These are phyloP conservation scores for Leucoraja ocellata DNA, from an alignment of 2,797 vertebrate genomes.

Conservation along the genomic window DNA sequence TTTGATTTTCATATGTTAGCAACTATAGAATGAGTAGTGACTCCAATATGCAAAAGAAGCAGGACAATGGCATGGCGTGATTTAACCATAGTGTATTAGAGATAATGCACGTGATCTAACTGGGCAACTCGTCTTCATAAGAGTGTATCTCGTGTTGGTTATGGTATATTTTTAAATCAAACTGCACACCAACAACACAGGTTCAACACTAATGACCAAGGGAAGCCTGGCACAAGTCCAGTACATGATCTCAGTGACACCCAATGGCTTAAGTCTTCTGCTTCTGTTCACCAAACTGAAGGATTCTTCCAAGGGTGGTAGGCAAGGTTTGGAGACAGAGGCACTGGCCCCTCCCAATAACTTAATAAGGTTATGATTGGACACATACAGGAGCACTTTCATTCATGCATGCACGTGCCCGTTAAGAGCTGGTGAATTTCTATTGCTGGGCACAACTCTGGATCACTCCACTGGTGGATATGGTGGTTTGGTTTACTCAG, in stretches of 20 bases:
- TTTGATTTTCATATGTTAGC: background rate
- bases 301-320: no score
- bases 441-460: no score
- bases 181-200: no score
- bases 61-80: background rate
- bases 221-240: background rate
- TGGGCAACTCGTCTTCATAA: background rate
- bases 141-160: background rate
- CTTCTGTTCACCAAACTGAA: no score
- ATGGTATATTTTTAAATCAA: background rate
- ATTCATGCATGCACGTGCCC: no score
- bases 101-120: background rate
- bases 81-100: background rate
- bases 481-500: no score
- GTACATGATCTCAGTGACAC: background rate
- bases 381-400: no score
- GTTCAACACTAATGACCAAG: background rate
- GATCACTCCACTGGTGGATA: no score
- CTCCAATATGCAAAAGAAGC: background rate
- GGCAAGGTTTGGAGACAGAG: no score
- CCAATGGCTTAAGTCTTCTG: background rate
- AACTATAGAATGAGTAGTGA: background rate
- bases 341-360: no score
- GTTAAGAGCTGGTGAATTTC: no score
- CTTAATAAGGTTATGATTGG: no score